These are phyloP conservation scores for Cricetomys ansorgei DNA, from an alignment of 2,113 vertebrate genomes.

Conservation along the genomic window DNA sequence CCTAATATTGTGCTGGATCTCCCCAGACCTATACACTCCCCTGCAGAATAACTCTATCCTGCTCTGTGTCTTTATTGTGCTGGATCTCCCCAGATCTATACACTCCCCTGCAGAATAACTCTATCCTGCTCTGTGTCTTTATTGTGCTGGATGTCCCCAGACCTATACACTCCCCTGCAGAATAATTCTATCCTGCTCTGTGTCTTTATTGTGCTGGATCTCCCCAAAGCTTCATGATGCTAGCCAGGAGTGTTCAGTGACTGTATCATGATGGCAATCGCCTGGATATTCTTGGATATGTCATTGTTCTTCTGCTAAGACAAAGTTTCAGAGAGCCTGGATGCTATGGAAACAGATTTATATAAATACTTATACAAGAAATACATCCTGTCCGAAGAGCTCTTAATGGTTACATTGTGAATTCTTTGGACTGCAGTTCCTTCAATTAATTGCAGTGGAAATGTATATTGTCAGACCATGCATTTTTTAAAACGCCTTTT, in stretches of 20 bases:
- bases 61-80: not conserved
- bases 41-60: not conserved
- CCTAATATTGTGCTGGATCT: not conserved
- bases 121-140: not conserved
- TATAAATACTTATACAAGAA: constrained; percentile 65
- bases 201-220: not conserved
- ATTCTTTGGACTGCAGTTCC: constrained; percentile 54
- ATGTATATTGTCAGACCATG: not conserved
- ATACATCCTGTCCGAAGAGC: constrained; percentile 44
- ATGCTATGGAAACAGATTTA: constrained; percentile 76
- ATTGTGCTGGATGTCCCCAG: not conserved
- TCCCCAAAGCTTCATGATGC: not conserved
- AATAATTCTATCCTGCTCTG: not conserved
- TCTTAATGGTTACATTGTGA: constrained; percentile 53
- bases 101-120: not conserved
- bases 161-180: no score
- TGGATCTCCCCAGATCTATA: not conserved
- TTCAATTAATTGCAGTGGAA: constrained; percentile 64
- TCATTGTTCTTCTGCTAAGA: constrained; percentile 55
- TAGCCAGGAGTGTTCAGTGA: not conserved
- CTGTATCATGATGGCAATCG: not conserved
- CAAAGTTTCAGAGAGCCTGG: constrained; percentile 23
- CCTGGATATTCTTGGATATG: constrained; percentile 15
- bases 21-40: not conserved
- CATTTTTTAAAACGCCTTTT: constrained; percentile 27